Percentiles rank a stretch among this genome's conserved stretches.
phyloP scores from a whole-genome alignment of 2,888 invertebrate genomes.

The Eledone cirrhosa region DNA sequence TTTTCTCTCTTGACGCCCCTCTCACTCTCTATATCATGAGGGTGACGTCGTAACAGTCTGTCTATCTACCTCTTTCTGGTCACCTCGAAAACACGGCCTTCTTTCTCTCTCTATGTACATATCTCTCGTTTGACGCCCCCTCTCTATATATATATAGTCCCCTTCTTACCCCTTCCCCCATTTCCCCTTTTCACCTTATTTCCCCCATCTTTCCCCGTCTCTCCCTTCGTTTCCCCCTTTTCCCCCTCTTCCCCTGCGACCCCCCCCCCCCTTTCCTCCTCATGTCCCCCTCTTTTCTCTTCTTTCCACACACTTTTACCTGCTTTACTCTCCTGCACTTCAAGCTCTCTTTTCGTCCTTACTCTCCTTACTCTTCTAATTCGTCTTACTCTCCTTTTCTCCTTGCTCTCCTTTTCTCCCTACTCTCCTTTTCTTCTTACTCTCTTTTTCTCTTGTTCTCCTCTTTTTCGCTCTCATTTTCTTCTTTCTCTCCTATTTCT shows the following conservation, averaged over 20 bases:
- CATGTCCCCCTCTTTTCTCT: background rate
- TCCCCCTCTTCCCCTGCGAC: background rate
- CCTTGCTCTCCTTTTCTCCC: background rate
- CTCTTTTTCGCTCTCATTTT: background rate
- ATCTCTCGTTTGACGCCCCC: too few species aligned
- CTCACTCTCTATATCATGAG: too few species aligned
- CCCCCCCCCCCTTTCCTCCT: background rate
- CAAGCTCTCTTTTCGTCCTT: background rate
- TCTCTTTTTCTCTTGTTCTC: background rate
- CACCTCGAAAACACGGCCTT: too few species aligned
- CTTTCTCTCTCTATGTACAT: too few species aligned
- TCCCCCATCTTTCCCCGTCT: background rate
- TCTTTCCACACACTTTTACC: background rate
- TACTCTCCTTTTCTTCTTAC: background rate
- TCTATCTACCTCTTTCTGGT: too few species aligned
- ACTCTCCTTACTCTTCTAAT: background rate
- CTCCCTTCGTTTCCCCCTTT: background rate
- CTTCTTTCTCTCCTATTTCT: background rate
- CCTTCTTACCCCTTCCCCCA: background rate
- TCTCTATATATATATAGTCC: too few species aligned
- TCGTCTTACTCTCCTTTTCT: background rate
- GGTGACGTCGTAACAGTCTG: too few species aligned
- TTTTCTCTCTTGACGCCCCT: too few species aligned
- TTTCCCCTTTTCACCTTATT: background rate
- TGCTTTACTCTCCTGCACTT: background rate